Conservation (phyloP, 2,888 invertebrate genomes). For the Mythimna ferrago region DNA sequence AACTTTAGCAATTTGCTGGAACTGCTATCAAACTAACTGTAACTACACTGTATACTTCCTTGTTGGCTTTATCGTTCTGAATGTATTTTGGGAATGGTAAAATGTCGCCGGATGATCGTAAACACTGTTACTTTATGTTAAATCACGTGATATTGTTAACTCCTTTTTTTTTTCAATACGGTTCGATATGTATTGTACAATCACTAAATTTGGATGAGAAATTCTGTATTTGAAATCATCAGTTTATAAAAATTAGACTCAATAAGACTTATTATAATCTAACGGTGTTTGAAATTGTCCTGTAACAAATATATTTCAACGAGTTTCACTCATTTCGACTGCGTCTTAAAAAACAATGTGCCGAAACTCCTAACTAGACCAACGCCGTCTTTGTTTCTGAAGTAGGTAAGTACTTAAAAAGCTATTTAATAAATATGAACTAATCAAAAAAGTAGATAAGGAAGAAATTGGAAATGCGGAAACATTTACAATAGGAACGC, state of each 20-base stretch:
- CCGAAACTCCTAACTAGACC: neutral
- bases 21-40: constrained; percentile 25
- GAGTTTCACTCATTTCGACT: neutral
- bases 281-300: too few relatives aligned
- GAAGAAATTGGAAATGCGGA: constrained; percentile 50
- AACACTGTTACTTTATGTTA: too few relatives aligned
- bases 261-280: too few relatives aligned
- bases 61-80: constrained; percentile 13
- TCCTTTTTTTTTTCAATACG: too few relatives aligned
- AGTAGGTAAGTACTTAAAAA: neutral
- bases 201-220: too few relatives aligned
- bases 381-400: constrained; percentile 1
- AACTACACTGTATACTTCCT: constrained; percentile 20
- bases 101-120: too few relatives aligned
- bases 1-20: constrained; percentile 36
- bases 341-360: constrained; percentile 1
- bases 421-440: constrained; percentile 42
- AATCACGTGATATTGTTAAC: too few relatives aligned
- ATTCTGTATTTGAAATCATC: too few relatives aligned
- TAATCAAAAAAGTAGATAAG: constrained; percentile 55
- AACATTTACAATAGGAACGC: constrained; percentile 57
- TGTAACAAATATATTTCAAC: neutral
- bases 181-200: too few relatives aligned
- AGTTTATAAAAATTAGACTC: too few relatives aligned
- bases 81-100: constrained; percentile 1